These are phyloP conservation scores for Catagonus wagneri DNA, from an alignment of 2,113 vertebrate genomes.

Conservation along the genomic window DNA sequence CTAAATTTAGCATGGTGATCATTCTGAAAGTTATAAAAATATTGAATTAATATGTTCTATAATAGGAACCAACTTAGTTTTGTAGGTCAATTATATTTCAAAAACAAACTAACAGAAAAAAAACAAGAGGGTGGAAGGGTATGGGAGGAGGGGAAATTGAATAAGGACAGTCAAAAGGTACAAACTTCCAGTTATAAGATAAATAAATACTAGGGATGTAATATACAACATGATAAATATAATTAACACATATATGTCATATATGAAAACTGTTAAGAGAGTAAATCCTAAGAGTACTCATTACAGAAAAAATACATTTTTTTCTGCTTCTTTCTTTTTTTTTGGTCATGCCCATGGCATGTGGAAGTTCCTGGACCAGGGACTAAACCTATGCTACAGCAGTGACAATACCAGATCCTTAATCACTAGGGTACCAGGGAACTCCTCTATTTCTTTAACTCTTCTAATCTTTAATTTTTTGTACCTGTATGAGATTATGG, in stretches of 20 bases:
- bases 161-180: not conserved
- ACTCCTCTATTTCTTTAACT: too few species aligned
- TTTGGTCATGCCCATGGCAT: too few species aligned
- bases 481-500: not conserved
- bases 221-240: not conserved
- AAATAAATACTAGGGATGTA: not conserved
- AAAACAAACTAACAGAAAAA: not conserved
- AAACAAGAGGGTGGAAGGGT: not conserved
- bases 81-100: not conserved
- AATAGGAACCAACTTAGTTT: not conserved
- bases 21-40: not conserved
- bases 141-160: not conserved
- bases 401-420: too few species aligned
- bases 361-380: too few species aligned
- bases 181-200: not conserved
- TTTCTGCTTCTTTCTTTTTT: not conserved
- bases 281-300: not conserved
- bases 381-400: too few species aligned
- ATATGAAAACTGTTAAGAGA: not conserved
- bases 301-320: not conserved
- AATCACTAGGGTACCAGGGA: too few species aligned
- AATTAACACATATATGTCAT: not conserved
- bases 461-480: not conserved
- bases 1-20: not conserved
- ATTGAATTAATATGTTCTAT: not conserved